Evolutionary conservation across 2,888 invertebrate species (phyloP).

Genomic region (Diarsia brunnea): DNA sequence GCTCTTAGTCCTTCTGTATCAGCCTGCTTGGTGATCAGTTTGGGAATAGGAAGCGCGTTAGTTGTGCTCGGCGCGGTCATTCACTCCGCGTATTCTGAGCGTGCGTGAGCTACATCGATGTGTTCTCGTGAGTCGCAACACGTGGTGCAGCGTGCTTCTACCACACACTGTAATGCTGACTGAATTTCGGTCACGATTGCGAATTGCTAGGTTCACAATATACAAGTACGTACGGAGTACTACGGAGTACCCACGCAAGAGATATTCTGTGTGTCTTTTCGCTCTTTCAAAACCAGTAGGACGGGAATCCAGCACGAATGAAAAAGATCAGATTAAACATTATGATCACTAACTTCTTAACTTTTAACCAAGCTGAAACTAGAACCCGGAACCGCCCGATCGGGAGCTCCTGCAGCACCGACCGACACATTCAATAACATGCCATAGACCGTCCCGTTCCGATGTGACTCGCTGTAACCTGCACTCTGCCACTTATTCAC

Average conservation of each 20-base stretch:
- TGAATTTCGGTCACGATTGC: background rate
- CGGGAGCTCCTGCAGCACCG: background rate
- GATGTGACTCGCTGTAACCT: too few species aligned
- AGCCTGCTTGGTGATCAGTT: conserved; percentile 5
- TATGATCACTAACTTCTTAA: background rate
- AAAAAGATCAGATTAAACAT: background rate
- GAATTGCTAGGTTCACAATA: background rate
- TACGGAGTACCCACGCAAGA: background rate
- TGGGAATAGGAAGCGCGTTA: conserved; percentile 39
- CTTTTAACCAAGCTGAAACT: background rate
- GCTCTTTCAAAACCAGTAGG: background rate
- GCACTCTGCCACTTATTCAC: background rate
- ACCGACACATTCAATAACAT: background rate
- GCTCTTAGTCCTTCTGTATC: conserved; percentile 1
- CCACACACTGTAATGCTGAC: background rate
- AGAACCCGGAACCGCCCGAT: background rate
- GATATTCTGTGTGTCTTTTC: background rate
- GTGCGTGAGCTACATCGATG: conserved; percentile 9
- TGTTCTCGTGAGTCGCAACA: background rate
- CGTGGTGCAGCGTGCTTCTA: background rate
- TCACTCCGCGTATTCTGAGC: conserved; percentile 57
- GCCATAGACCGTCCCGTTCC: too few species aligned
- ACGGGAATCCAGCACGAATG: background rate
- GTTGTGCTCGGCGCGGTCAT: conserved; percentile 53
- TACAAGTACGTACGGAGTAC: background rate